Evolutionary conservation across 2,113 vertebrate species (phyloP).

Genomic region (Catharus fuscescens): DNA sequence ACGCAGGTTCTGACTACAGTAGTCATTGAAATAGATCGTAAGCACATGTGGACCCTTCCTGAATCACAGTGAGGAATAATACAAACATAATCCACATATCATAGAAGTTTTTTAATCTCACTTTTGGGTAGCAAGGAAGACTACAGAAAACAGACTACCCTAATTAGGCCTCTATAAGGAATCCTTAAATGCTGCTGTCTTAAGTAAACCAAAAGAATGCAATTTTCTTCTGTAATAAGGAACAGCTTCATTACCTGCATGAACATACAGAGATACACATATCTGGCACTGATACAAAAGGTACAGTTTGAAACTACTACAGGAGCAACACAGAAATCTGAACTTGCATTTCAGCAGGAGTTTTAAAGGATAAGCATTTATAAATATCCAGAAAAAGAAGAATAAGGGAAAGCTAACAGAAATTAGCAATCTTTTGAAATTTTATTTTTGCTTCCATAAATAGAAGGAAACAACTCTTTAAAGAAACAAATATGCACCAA

Average conservation of each 20-base stretch:
- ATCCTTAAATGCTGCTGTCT: background rate
- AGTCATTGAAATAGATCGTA: background rate
- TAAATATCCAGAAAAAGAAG: background rate
- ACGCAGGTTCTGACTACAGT: background rate
- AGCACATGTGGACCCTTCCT: background rate
- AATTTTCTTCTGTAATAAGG: background rate
- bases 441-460: slow-evolving; percentile 11
- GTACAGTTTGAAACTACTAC: background rate
- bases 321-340: background rate
- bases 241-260: background rate
- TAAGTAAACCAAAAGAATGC: background rate
- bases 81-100: background rate
- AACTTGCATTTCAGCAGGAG: background rate
- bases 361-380: background rate
- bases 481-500: background rate
- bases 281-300: background rate
- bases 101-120: background rate
- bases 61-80: background rate
- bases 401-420: background rate
- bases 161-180: background rate
- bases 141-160: background rate
- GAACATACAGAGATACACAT: background rate
- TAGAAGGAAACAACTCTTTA: background rate
- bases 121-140: background rate
- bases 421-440: background rate